Evolutionary conservation across 2,113 vertebrate genomes (phyloP).

Genomic region (Hippopotamus amphibius): DNA sequence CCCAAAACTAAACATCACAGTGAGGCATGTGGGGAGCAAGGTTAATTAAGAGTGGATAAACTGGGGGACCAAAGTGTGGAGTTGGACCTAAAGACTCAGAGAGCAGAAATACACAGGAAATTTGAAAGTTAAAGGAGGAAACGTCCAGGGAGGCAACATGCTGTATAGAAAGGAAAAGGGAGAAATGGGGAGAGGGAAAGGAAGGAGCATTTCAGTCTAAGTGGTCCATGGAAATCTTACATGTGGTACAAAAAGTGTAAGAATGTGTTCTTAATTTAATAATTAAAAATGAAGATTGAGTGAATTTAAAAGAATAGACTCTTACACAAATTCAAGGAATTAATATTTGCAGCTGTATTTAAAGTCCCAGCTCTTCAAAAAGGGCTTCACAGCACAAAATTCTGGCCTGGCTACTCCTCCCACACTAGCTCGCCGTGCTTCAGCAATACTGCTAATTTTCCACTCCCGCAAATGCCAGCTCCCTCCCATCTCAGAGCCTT

Average conservation of each 20-base stretch:
- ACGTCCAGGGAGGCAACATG: not conserved
- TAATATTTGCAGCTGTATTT: not conserved
- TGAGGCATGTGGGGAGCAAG: not conserved
- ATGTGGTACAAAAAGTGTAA: not conserved
- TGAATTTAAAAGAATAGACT: not conserved
- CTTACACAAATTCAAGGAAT: slow-evolving; percentile 14
- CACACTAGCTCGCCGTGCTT: not conserved
- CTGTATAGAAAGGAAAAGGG: not conserved
- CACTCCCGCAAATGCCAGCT: not conserved
- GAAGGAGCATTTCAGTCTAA: not conserved
- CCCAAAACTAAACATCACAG: not conserved
- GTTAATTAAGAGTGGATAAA: not conserved
- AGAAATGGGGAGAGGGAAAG: not conserved
- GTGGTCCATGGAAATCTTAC: not conserved
- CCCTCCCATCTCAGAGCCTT: not conserved
- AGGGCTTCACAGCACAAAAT: not conserved
- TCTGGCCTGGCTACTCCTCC: not conserved
- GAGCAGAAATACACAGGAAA: not conserved
- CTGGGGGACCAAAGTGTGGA: not conserved
- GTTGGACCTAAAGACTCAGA: not conserved
- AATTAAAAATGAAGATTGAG: not conserved
- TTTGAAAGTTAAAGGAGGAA: not conserved
- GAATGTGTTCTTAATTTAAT: not conserved
- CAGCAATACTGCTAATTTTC: not conserved
- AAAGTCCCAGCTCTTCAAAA: slow-evolving; percentile 13